Conservation (phyloP, 1,140 invertebrate genomes). For the Drosophila saltans region DNA sequence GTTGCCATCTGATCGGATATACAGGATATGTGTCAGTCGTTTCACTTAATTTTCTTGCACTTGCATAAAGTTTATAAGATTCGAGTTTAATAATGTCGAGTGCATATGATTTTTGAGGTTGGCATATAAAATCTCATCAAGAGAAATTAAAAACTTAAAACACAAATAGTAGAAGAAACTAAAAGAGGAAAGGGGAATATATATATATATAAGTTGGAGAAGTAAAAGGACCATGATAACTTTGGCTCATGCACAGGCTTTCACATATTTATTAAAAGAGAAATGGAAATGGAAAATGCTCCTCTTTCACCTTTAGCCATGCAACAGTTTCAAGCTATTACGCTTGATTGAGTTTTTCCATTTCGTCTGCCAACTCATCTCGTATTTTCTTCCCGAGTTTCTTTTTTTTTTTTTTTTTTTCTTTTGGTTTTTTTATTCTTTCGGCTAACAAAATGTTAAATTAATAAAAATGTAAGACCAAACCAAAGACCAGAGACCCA, state of each 20-base stretch:
- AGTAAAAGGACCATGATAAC: neutral
- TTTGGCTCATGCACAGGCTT: neutral
- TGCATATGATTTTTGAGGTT: slow-evolving; percentile 64
- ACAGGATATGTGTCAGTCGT: slow-evolving; percentile 21
- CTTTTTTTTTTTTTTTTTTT: slow-evolving; percentile 26
- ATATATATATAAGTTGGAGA: too few relatives aligned
- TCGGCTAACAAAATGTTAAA: slow-evolving; percentile 52
- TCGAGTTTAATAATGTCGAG: slow-evolving; percentile 79
- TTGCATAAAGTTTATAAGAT: slow-evolving; percentile 74
- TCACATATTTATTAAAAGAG: slow-evolving; percentile 13
- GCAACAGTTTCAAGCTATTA: slow-evolving; percentile 66
- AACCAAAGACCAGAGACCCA: slow-evolving; percentile 38
- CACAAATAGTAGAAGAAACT: slow-evolving; percentile 38
- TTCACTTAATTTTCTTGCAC: slow-evolving; percentile 24
- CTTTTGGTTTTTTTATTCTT: slow-evolving; percentile 26
- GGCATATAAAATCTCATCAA: slow-evolving; percentile 57
- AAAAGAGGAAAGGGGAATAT: neutral
- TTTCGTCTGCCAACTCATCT: slow-evolving; percentile 24
- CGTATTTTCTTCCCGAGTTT: neutral
- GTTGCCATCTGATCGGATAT: too few relatives aligned
- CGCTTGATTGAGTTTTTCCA: slow-evolving; percentile 72
- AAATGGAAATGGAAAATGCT: slow-evolving; percentile 27
- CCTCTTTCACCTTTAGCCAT: slow-evolving; percentile 19
- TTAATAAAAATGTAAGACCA: slow-evolving; percentile 76
- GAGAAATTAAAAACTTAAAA: slow-evolving; percentile 76